Conservation (phyloP, 64 coral and sea anemone genomes). For the Actinia equina region DNA sequence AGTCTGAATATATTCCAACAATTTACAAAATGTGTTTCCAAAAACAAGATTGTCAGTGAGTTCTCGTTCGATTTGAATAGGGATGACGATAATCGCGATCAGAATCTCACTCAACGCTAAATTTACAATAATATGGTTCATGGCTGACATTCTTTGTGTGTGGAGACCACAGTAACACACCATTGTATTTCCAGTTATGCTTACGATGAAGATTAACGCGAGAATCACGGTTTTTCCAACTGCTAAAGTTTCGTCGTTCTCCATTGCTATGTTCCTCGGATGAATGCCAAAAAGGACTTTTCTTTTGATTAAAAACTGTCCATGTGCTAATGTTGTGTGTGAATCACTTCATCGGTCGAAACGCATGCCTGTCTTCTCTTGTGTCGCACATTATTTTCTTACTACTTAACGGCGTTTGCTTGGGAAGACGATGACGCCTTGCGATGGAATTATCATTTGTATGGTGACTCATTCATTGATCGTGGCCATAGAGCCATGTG, state of each 20-base stretch:
- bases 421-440: not conserved
- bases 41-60: constrained; percentile 48
- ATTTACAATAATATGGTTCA: constrained; percentile 98
- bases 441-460: not conserved
- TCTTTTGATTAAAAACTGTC: not conserved
- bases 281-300: not conserved
- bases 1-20: constrained; percentile 87
- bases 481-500: not conserved
- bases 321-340: not conserved
- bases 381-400: not conserved
- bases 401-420: constrained; percentile 11
- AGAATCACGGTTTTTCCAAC: constrained; percentile 75
- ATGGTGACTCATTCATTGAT: constrained; percentile 30
- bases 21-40: constrained; percentile 67
- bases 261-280: not conserved
- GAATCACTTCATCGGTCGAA: not conserved
- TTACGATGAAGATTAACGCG: constrained; percentile 66
- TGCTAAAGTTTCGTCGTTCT: constrained; percentile 29
- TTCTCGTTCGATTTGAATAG: constrained; percentile 76
- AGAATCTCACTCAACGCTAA: constrained; percentile 74
- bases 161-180: constrained; percentile 91
- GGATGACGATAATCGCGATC: constrained; percentile 62
- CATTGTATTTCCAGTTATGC: constrained; percentile 70
- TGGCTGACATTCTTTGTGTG: constrained; percentile 77
- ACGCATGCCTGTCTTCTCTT: not conserved